A percentile compares a stretch with the other conserved stretches of the same genome.
Conservation (phyloP, 2,888 invertebrate species). For the Acronicta psi region DNA sequence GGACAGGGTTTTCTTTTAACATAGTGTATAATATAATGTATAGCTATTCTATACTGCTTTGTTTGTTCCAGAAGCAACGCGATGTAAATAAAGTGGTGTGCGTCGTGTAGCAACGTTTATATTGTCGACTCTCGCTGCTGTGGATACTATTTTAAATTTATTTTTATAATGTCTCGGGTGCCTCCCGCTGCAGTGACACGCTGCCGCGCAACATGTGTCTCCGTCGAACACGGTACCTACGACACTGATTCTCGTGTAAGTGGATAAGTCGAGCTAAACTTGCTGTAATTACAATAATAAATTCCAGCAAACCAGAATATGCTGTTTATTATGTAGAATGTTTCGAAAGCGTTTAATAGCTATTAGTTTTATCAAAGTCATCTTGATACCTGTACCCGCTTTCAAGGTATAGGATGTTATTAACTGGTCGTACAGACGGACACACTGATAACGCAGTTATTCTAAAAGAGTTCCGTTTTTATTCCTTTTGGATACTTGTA, state of each 20-base stretch:
- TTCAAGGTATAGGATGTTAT: too few relatives aligned
- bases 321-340: slow-evolving; percentile 9
- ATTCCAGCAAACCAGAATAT: slow-evolving; percentile 36
- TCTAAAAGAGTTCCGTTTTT: too few relatives aligned
- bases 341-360: neutral
- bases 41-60: slow-evolving; percentile 9
- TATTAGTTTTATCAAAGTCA: too few relatives aligned
- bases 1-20: too few relatives aligned
- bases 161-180: slow-evolving; percentile 55
- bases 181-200: slow-evolving; percentile 4
- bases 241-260: slow-evolving; percentile 34
- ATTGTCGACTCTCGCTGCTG: slow-evolving; percentile 37
- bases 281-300: slow-evolving; percentile 54
- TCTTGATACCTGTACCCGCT: too few relatives aligned
- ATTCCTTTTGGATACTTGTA: too few relatives aligned
- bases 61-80: slow-evolving; percentile 68
- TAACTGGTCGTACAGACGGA: too few relatives aligned
- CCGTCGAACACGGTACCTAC: slow-evolving; percentile 10
- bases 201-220: neutral
- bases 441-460: too few relatives aligned
- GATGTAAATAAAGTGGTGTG: slow-evolving; percentile 55
- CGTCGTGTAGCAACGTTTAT: slow-evolving; percentile 40
- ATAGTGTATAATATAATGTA: too few relatives aligned
- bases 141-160: slow-evolving; percentile 49
- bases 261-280: slow-evolving; percentile 45